Base-by-base conservation (phyloP, 2,797 vertebrate species). In the Betta splendens region DNA sequence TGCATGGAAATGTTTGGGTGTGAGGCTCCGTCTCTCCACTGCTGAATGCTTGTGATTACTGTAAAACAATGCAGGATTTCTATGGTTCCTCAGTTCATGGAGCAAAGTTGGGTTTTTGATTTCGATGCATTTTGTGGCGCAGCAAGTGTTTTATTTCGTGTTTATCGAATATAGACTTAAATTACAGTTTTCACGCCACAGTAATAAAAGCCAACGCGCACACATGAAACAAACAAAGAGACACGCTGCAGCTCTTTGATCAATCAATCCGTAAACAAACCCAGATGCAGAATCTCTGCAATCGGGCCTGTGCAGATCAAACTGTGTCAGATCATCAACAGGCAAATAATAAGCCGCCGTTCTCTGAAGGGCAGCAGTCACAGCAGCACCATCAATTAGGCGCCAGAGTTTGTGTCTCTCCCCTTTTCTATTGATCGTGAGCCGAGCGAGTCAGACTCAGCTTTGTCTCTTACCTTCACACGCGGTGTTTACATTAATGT, bases 211-310 rank as follows among this genome's bases (percentile, higher is more conserved):
- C 74, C 79, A 79, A 75, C 64, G 62, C 40, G 47, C 67, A 49
- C 75, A 85, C 87, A 89, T 89, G 86, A 90, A 90, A 89, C 87
- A 90, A 85, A 88, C 85, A 77, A 83, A 81, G 76, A 87, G 84
- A 84, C 77, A 69, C 63, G 84, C 65, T 64, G 59, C 42, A 69
- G 55, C 63, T 46, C 89, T 92, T 91, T 92, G 89, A 93, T 93
- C 90, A 91, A 77, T 85, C 84, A 70, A 75, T 77, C 85, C 78
- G 80, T 87, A 87, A 89, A 91, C 89, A 89, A 89, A 89, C 75
- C 79, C 85, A 18, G 60, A 81, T 79, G 80, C 81, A 78, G 85
- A 81, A 86, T 78, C 86, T 64, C 56, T 60, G 79, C 79, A 56
- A 87, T 75, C 64, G 84, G 84, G 54, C 82, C 47, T 55, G 72